Evolutionary conservation across 2,888 invertebrate species (phyloP), one percentile per base, ranked within the genome.

Genomic region (Lydus trimaculatus): DNA sequence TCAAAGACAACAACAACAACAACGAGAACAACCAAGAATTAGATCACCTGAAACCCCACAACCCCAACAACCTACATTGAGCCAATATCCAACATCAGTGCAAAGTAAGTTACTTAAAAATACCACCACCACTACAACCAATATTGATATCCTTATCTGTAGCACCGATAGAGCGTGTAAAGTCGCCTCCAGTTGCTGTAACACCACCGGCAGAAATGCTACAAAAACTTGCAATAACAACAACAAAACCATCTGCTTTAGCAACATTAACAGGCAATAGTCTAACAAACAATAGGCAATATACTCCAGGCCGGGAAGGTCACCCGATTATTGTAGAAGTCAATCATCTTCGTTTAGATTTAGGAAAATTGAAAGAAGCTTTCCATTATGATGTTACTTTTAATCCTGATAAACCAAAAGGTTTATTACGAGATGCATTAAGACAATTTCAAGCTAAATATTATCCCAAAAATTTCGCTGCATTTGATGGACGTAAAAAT

Each of bases 361-460:
- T 80, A n/a, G 84, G 87, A 69, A 85, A 88, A 58, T 84, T 87
- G 6, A 72, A 80, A 7, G 75, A 74, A 0, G 87, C 88, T 0
- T 84, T 88, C 79, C 97, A 98, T 79, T 98, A 98, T 83, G 98
- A 98, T 78, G 92, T 96, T 0, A 87, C 84, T 0, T 88, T 94
- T 39, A 85, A 81, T 0, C 94, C 94, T 0, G 92, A 93, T 17
- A 89, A 84, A 58, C 93, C 94, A 0, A 93, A 91, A 76, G 90
- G 89, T 75, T 84, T 91, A 73, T 77, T 90, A 64, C 85, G 90
- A 0, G 62, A 71, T 0, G 89, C 88, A 1, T 72, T 85, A 73
- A 79, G 84, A 66, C 70, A 59, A 48, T 79, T 85, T 20, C 78
- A 81, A 31, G 48, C 56, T 5, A 75, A 78, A 69, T 65, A 83